Evolutionary conservation across 2,797 vertebrate species (phyloP), one percentile per base, ranked within the genome.

Genomic region (Urocyon cinereoargenteus): DNA sequence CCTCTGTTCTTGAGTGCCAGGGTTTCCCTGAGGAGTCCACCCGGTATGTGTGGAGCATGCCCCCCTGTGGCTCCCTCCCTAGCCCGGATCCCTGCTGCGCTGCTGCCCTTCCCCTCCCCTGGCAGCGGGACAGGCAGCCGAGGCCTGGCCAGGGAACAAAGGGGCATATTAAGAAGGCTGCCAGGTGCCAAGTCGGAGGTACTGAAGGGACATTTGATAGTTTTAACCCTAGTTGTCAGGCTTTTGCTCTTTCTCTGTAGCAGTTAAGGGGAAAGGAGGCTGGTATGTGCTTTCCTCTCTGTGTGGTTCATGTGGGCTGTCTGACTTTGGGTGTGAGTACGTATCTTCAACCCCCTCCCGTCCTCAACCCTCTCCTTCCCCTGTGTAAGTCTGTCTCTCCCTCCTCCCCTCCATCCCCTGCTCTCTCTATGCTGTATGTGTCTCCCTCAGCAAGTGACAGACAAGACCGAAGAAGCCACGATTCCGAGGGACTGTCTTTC

Each of bases 201-300:
- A 88, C 96, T 93, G 96, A 96, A 96, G 92, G 82, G 78, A 96
- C 78, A 59, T 91, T 97, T 97, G 90, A 97, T 92, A 53, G 57
- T 79, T 95, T 92, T 93, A 88, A 92, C 40, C 45, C 59, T 85
- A 75, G 85, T 85, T 82, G 90, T 91, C 85, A 95, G 66, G 36
- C 45, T 72, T 77, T 82, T 93, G 86, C 77, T 82, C 45, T 87
- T 68, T 87, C 66, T 83, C 49, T 16, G 70, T 62, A 86, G 66
- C 18, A 70, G 14, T 92, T 85, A 90, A 83, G 45, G 34, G n/a
- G 19, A 11, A 12, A 11, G 6, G 5, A 73, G 61, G 31, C 22
- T 0, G 62, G 70, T 77, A 22, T 81, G 70, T 45, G 73, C 49
- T 89, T 86, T 91, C 64, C 24, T 90, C 49, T 36, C 64, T 61